These are phyloP conservation scores for Aphidius colemani DNA, from an alignment of 2,888 invertebrate genomes.

Conservation along the genomic window DNA sequence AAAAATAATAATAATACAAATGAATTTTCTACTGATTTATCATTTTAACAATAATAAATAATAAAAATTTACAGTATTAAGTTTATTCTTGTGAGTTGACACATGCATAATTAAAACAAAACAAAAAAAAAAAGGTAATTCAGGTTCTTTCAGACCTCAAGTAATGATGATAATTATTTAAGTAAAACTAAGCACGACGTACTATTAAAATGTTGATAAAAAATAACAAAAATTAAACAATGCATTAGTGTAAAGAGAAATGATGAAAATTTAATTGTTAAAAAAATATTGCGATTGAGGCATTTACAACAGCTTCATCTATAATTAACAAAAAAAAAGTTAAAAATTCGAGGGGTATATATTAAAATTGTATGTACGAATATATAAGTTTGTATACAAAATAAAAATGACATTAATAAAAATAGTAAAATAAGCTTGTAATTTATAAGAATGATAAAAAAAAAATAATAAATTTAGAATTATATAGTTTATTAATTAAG, in stretches of 20 bases:
- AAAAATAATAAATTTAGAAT: background rate
- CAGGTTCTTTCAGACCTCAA: constrained; percentile 59
- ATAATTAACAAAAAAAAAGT: background rate
- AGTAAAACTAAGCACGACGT: constrained; percentile 42
- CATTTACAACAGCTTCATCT: constrained; percentile 4
- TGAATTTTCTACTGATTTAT: constrained; percentile 37
- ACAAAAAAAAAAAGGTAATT: constrained; percentile 45
- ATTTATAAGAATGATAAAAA: background rate
- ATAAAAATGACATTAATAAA: constrained; percentile 7
- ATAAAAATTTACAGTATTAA: too few species aligned
- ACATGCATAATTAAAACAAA: background rate
- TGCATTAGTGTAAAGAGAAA: constrained; percentile 40
- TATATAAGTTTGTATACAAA: constrained; percentile 58
- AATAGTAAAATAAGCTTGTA: too few species aligned
- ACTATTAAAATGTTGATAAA: constrained; percentile 14
- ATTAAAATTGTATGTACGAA: constrained; percentile 43
- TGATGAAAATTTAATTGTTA: constrained; percentile 49
- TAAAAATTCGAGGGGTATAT: too few species aligned
- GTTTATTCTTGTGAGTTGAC: too few species aligned
- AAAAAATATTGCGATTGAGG: constrained; percentile 50
- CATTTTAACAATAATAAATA: constrained; percentile 40
- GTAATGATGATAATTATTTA: constrained; percentile 49
- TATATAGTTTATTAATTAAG: background rate
- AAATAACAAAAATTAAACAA: constrained; percentile 33
- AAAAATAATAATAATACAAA: background rate